A percentile compares a stretch with the other conserved stretches of the same genome.
These are phyloP conservation scores for Anolis apletophallus DNA, from an alignment of 2,797 vertebrate genomes.

Conservation along the genomic window DNA sequence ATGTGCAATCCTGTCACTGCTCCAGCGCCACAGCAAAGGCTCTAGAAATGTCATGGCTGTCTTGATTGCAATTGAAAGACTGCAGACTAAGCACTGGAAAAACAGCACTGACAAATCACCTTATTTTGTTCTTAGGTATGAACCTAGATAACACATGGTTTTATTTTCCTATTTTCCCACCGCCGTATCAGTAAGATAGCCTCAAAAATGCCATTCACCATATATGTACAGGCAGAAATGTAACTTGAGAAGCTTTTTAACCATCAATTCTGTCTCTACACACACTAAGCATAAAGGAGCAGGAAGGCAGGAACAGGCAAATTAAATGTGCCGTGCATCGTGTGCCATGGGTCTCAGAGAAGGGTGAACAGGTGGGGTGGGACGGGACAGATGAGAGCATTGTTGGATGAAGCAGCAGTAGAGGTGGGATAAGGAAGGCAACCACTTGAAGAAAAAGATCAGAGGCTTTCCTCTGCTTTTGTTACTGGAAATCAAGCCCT, in stretches of 20 bases:
- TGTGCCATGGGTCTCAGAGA: not conserved
- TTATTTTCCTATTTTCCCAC: not conserved
- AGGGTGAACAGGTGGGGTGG: not conserved
- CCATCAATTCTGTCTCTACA: not conserved
- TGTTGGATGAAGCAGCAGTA: not conserved
- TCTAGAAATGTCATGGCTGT: not conserved
- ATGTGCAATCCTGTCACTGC: not conserved
- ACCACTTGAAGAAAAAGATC: not conserved
- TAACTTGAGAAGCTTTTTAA: not conserved
- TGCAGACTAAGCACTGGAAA: not conserved
- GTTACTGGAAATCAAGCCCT: conserved; percentile 15
- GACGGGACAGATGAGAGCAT: not conserved
- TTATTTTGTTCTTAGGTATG: not conserved
- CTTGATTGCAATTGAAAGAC: not conserved
- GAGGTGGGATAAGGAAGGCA: not conserved
- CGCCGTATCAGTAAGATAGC: not conserved
- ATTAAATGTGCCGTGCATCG: not conserved
- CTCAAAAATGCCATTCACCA: not conserved
- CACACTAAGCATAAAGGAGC: not conserved
- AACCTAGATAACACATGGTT: too few relatives aligned
- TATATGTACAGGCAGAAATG: not conserved
- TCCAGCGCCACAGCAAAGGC: not conserved
- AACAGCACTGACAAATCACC: not conserved
- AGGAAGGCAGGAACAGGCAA: not conserved
- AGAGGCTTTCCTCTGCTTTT: not conserved